Base-by-base conservation (phyloP, 2,797 vertebrate species). In the Mormyrops attenuatus region DNA sequence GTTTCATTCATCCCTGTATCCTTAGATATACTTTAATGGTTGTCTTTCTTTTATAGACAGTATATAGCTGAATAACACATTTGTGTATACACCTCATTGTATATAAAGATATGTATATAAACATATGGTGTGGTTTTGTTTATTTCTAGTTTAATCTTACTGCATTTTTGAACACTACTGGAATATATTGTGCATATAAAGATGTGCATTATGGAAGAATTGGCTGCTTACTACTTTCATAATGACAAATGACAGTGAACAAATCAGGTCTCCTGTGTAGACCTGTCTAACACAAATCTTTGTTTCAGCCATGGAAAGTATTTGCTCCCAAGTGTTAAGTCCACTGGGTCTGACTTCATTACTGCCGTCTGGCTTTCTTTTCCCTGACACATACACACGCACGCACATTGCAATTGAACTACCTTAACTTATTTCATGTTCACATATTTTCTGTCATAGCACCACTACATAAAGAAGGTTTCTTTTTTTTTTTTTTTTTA, bases 341-440 rank as follows among this genome's bases (percentile, higher is more conserved):
- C 63, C 85, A 73, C 63, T 20, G 85, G 49, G 49, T 53, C 69
- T 77, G 89, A 55, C 85, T 50, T 89, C 89, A 89, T 89, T 89
- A 63, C n/a, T 89, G 50, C 47, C 9, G 38, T 17, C 41, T 9
- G 85, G 84, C 44, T 87, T 89, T 38, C 57, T 53, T 52, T 63
- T 15, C 89, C 60, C 50, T 88, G 89, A 53, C 63, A 89, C 63
- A 38, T 20, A 41, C 85, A 89, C 63, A 80, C 44, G 41, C 77
- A 47, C 41, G 15, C 77, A 44, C 41, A 47, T 82, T 22, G n/a
- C 77, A 11, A 8, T 22, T 47, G 17, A 47, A 82, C 41, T 82
- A n/a, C 77, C 41, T 47, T 82, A 47, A 82, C 77, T 47, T 82
- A 47, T 82, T 82, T 41, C 34, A 77, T 41, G 69, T 77, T 41